Conservation (phyloP, 2,113 vertebrate genomes). For the Shinisaurus crocodilurus region DNA sequence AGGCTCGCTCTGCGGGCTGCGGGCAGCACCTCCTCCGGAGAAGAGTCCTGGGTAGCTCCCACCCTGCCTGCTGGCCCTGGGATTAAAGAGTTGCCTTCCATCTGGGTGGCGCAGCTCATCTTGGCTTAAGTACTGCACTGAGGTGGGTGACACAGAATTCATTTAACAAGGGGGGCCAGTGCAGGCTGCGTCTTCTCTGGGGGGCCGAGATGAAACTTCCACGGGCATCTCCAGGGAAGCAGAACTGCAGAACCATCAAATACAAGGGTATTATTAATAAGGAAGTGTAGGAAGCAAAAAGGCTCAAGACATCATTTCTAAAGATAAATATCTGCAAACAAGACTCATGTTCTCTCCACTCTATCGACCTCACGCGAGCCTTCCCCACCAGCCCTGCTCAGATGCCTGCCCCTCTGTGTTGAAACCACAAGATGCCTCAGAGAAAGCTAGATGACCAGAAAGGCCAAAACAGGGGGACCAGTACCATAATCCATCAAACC, state of each 20-base stretch:
- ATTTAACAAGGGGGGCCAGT: constrained; percentile 69
- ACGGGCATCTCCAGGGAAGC: constrained; percentile 55
- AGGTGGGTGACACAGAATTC: constrained; percentile 89
- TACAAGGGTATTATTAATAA: constrained; percentile 8
- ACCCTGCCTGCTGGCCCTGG: constrained; percentile 49
- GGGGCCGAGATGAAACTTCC: constrained; percentile 38
- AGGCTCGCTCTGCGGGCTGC: constrained; percentile 72
- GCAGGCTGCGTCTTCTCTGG: constrained; percentile 36
- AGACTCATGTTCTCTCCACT: not conserved
- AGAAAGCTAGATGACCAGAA: not conserved
- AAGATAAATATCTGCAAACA: not conserved
- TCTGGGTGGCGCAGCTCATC: constrained; percentile 77
- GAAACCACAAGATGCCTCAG: not conserved
- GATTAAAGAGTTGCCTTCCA: constrained; percentile 50
- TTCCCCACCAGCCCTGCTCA: constrained; percentile 62
- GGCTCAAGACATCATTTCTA: not conserved
- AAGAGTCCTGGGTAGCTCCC: constrained; percentile 71
- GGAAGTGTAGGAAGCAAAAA: not conserved
- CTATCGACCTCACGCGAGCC: constrained; percentile 3
- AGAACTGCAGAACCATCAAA: not conserved
- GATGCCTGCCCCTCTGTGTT: not conserved
- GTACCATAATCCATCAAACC: too few species aligned
- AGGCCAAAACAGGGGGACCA: not conserved
- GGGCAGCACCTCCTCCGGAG: constrained; percentile 31
- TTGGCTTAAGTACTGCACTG: constrained; percentile 82